Evolutionary conservation across 2,888 invertebrate genomes (phyloP).

Genomic region (Autographa gamma): DNA sequence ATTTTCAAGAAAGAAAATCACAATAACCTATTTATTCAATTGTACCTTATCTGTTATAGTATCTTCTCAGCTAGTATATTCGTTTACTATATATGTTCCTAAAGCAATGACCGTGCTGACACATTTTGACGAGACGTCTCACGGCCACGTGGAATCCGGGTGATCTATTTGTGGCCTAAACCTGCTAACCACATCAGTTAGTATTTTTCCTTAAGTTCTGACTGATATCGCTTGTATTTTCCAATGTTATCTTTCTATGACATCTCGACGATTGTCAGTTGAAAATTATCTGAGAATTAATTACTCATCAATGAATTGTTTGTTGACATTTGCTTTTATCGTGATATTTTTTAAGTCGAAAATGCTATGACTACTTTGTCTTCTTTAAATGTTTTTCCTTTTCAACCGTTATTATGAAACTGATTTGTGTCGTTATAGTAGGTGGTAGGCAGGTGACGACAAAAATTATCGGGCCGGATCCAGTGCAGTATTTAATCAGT

Average conservation of each 20-base stretch:
- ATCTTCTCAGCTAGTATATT: no score
- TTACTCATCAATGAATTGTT: constrained; percentile 10
- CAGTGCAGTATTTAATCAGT: constrained; percentile 42
- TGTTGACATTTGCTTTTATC: constrained; percentile 12
- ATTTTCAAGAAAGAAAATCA: not conserved
- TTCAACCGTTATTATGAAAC: constrained; percentile 30
- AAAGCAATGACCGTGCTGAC: no score
- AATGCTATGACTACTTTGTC: constrained; percentile 23
- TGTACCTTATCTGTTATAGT: no score
- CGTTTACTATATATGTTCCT: no score
- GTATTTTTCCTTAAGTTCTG: constrained; percentile 1
- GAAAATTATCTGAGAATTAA: constrained; percentile 19
- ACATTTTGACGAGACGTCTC: not conserved
- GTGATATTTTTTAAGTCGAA: constrained; percentile 14
- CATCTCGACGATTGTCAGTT: constrained; percentile 34
- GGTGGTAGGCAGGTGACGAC: constrained; percentile 22
- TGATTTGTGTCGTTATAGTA: constrained; percentile 21
- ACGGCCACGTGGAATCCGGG: no score
- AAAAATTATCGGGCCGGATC: constrained; percentile 38
- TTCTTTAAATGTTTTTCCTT: constrained; percentile 1
- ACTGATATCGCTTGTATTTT: constrained; percentile 17
- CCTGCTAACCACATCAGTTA: constrained; percentile 1
- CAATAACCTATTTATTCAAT: not conserved
- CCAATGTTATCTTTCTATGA: constrained; percentile 42
- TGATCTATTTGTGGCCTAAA: not conserved